These are phyloP conservation scores for Lordiphosa andalusiaca DNA, from an alignment of 2,888 invertebrate genomes.

Conservation along the genomic window DNA sequence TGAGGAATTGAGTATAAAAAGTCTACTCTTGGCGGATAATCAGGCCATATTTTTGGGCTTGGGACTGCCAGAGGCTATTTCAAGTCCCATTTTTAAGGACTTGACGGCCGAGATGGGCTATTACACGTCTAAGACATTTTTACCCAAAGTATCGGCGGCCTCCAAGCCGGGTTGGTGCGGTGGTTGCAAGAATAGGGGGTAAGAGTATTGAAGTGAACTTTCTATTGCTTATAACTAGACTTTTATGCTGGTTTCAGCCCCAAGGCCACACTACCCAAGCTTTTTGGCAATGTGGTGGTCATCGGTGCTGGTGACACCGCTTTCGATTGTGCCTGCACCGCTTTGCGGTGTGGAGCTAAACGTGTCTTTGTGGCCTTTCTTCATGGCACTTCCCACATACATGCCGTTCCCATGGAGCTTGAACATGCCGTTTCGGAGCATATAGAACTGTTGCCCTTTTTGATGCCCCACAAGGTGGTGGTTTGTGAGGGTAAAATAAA, in stretches of 20 bases:
- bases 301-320: constrained; percentile 99
- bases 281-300: constrained; percentile 92
- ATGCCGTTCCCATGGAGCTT: constrained; percentile 99
- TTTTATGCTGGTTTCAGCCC: constrained; percentile 70
- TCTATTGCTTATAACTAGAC: no score
- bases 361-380: constrained; percentile 96
- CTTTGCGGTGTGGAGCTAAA: constrained; percentile 95
- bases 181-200: constrained; percentile 82
- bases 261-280: constrained; percentile 83
- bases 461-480: constrained; percentile 91
- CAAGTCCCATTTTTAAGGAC: constrained; percentile 87
- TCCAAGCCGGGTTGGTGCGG: constrained; percentile 94
- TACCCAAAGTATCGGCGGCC: constrained; percentile 92
- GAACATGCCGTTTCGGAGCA: constrained; percentile 92
- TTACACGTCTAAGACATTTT: constrained; percentile 95
- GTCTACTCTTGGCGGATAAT: constrained; percentile 85
- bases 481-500: constrained; percentile 85
- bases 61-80: constrained; percentile 94
- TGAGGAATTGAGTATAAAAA: constrained; percentile 87
- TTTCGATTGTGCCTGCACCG: constrained; percentile 99
- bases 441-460: constrained; percentile 97
- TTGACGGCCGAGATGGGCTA: constrained; percentile 91
- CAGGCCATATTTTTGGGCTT: constrained; percentile 92
- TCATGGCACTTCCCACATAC: constrained; percentile 95
- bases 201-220: neutral